A percentile compares a stretch with the other conserved stretches of the same genome.
Evolutionary conservation across 37 sponge, comb jelly and placozoan species (phyloP).

Genomic region (Hexactinellida sp.): DNA sequence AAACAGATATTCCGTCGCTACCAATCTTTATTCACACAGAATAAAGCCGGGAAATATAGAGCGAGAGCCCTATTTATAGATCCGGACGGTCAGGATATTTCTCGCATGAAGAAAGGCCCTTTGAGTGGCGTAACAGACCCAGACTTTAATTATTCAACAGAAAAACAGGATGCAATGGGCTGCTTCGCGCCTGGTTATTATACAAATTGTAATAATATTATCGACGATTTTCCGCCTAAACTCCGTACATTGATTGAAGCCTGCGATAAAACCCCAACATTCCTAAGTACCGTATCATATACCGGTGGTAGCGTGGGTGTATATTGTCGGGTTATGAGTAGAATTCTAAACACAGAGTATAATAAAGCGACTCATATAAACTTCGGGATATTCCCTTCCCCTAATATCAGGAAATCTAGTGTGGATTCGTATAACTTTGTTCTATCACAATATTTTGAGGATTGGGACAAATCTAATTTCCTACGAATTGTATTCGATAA

Average conservation of each 20-base stretch:
- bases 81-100: conserved; percentile 8
- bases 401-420: neutral
- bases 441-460: neutral
- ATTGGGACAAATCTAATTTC: neutral
- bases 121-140: neutral
- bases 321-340: neutral
- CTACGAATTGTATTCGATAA: neutral
- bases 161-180: neutral
- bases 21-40: neutral
- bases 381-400: neutral
- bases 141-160: neutral
- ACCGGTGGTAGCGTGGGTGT: neutral
- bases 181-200: neutral
- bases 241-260: neutral
- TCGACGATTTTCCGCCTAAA: neutral
- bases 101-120: neutral
- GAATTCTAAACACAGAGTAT: neutral
- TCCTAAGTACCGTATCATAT: neutral
- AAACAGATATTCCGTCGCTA: neutral
- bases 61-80: neutral
- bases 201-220: neutral
- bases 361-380: neutral
- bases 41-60: neutral
- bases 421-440: neutral
- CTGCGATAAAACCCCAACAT: neutral